These are phyloP conservation scores for Gobionotothen gibberifrons DNA, from an alignment of 2,797 vertebrate genomes.

Conservation along the genomic window DNA sequence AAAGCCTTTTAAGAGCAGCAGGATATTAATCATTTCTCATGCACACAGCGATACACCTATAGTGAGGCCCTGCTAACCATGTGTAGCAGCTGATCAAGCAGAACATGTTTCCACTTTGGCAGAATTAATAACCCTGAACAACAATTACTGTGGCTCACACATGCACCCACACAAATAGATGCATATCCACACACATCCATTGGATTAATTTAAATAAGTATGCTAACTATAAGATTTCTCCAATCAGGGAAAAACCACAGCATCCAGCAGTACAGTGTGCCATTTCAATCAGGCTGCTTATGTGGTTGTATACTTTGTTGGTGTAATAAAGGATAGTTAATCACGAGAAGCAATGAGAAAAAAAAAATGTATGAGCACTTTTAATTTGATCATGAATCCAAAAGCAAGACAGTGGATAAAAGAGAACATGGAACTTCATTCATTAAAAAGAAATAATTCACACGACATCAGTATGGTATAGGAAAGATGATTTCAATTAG, in stretches of 20 bases:
- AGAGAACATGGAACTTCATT: neutral
- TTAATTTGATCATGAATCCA: neutral
- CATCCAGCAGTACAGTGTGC: neutral
- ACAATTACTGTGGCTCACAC: neutral
- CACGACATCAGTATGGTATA: neutral
- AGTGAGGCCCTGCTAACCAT: neutral
- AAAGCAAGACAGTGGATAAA: neutral
- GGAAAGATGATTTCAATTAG: too few relatives aligned
- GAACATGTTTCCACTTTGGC: constrained; percentile 31
- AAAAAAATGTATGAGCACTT: neutral
- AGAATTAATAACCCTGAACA: constrained; percentile 25
- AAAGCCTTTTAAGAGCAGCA: neutral
- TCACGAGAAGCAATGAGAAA: neutral
- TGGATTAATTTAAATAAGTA: constrained; percentile 7
- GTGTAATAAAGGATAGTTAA: neutral
- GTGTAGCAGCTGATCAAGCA: constrained; percentile 28
- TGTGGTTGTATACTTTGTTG: neutral
- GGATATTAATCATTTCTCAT: neutral
- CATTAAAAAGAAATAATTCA: neutral
- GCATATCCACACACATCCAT: neutral
- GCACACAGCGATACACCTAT: constrained; percentile 16
- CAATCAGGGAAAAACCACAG: constrained; percentile 12
- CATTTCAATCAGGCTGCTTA: constrained; percentile 12
- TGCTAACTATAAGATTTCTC: constrained; percentile 6
- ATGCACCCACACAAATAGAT: neutral